Conservation (phyloP, 2,888 invertebrate genomes). For the Blastobasis adustella region DNA sequence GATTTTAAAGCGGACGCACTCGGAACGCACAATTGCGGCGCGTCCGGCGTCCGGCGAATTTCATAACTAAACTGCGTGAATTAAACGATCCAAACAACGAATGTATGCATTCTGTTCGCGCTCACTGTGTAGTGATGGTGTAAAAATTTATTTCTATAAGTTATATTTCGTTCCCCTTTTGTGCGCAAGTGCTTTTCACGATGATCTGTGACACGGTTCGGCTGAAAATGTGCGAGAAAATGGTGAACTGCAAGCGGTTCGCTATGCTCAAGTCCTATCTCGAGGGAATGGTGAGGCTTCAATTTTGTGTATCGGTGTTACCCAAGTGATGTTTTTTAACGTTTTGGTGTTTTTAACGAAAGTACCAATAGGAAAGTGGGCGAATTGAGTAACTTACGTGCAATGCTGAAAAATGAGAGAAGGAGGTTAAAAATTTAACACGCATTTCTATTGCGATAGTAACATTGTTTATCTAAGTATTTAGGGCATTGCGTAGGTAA, state of each 20-base stretch:
- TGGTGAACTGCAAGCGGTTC: slow-evolving; percentile 57
- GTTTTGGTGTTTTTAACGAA: no score
- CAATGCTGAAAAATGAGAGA: no score
- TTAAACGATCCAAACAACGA: slow-evolving; percentile 31
- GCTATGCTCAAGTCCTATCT: slow-evolving; percentile 57
- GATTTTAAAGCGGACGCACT: slow-evolving; percentile 8
- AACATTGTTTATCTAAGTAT: no score
- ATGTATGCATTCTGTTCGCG: slow-evolving; percentile 26
- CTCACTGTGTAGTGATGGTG: slow-evolving; percentile 26
- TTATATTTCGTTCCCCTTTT: no score
- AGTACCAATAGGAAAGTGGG: no score
- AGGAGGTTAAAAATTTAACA: no score
- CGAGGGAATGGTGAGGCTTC: slow-evolving; percentile 47
- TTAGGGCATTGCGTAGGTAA: no score
- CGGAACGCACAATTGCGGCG: slow-evolving; percentile 35
- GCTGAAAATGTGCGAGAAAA: slow-evolving; percentile 59
- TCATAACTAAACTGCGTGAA: slow-evolving; percentile 33
- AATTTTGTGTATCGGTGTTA: no score
- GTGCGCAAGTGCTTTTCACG: slow-evolving; percentile 12
- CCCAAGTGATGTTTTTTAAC: no score
- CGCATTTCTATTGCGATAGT: no score
- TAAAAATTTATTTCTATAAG: slow-evolving; percentile 2
- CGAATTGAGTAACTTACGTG: no score
- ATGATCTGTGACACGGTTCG: slow-evolving; percentile 63
- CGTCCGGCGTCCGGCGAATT: slow-evolving; percentile 60